Evolutionary conservation across 1,140 invertebrate genomes (phyloP), one percentile per base, ranked within the genome.

Genomic region (Aphelinus atriplicis): DNA sequence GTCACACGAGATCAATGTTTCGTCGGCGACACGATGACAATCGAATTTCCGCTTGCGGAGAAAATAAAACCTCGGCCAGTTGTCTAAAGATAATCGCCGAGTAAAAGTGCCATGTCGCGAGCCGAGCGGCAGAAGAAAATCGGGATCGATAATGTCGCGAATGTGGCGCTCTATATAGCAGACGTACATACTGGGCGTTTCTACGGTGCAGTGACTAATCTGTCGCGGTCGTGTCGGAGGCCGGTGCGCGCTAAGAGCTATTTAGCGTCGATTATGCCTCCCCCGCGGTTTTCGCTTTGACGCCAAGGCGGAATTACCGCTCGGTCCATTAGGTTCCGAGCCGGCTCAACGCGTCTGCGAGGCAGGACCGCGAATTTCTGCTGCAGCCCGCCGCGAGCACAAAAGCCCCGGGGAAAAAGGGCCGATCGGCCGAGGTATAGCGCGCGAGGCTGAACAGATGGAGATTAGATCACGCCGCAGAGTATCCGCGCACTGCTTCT

Each of bases 201-300:
- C 48, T n/a, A n/a, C 55, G 64, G 9, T 55, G 26, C 3, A 61
- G 48, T 46, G 26, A 47, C 56, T 73, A 67, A 67, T 61, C 56
- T 51, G 50, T 62, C 71, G 72, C 9, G 26, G 53, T n/a, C 26
- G 61, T 53, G 45, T 62, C 48, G 48, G 47, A 2, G 45, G 5
- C 10, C 57, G 58, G 3, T n/a, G 9, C 58, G n/a, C 26, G 26
- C 53, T 55, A 51, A 75, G 53, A 61, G 66, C 60, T 69, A 75
- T 75, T 75, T 75, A 75, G 58, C 66, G 60, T 75, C 73, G 60
- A 69, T 68, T 75, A 75, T 62, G 50, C 48, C 66, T 42, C 50
- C 46, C 43, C 72, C 26, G 6, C n/a, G 51, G 3, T 43, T 57
- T 75, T 64, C 60, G 73, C 60, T 10, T 55, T 64, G 60, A 61